A percentile compares a stretch with the other conserved stretches of the same genome.
Evolutionary conservation across 1,140 invertebrate species (phyloP).

Genomic region (Brachionus paranguensis): DNA sequence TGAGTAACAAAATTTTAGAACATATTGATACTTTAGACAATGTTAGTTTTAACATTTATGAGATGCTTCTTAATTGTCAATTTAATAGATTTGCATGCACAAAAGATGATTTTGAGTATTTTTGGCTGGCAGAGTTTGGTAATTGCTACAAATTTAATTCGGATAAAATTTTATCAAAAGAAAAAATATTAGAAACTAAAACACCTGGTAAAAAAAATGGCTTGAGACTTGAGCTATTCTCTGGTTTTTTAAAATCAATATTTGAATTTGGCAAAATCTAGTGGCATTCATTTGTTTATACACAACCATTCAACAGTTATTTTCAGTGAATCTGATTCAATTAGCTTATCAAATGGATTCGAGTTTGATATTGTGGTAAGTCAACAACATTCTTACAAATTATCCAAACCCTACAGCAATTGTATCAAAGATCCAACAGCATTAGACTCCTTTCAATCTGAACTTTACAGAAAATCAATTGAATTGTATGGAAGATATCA

Average conservation of each 20-base stretch:
- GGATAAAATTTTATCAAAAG: not conserved
- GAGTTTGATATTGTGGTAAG: not conserved
- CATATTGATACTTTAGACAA: no score
- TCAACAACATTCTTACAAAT: not conserved
- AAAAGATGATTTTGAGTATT: not conserved
- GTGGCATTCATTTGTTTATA: not conserved
- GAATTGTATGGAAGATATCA: not conserved
- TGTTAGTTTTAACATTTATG: not conserved
- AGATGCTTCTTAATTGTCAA: not conserved
- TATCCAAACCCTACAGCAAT: not conserved
- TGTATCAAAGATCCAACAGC: not conserved
- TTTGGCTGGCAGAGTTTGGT: not conserved
- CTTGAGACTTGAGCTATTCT: not conserved
- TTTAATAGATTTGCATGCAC: not conserved
- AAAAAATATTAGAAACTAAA: not conserved
- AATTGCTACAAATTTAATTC: not conserved
- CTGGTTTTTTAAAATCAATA: not conserved
- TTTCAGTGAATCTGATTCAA: not conserved
- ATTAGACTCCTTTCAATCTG: not conserved
- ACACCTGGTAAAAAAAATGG: not conserved
- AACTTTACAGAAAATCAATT: constrained; percentile 6
- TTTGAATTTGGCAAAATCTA: not conserved
- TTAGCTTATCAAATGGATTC: not conserved
- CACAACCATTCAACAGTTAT: not conserved
- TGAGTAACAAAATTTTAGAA: no score